A percentile compares a stretch with the other conserved stretches of the same genome.
These are phyloP conservation scores for Sesamia nonagrioides DNA, from an alignment of 1,140 invertebrate species.

Conservation along the genomic window DNA sequence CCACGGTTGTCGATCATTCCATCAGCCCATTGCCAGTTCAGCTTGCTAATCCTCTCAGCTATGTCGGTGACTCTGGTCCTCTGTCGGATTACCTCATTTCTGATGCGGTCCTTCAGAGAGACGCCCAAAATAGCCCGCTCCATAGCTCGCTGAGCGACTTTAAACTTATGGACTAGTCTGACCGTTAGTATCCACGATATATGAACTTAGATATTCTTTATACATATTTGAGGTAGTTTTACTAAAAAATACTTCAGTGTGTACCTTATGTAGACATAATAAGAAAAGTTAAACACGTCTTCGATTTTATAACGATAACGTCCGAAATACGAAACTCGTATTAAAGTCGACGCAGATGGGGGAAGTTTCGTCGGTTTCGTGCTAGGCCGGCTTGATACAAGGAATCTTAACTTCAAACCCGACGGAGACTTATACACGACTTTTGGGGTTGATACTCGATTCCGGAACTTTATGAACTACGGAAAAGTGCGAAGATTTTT, in stretches of 20 bases:
- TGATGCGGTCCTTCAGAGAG: no score
- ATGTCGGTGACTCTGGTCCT: no score
- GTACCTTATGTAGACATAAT: neutral
- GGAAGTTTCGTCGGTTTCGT: constrained; percentile 62
- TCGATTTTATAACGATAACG: constrained; percentile 72
- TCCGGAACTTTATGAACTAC: constrained; percentile 70
- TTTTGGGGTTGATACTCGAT: constrained; percentile 61
- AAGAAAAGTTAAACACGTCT: constrained; percentile 59
- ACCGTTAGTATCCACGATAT: no score
- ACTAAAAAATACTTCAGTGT: neutral
- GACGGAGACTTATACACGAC: constrained; percentile 37
- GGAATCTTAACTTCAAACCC: constrained; percentile 54
- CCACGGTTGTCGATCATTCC: no score
- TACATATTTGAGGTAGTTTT: neutral
- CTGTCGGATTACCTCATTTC: no score
- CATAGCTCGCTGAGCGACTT: no score
- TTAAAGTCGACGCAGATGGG: constrained; percentile 66
- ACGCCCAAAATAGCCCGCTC: no score
- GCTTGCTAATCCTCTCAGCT: no score
- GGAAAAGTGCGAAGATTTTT: constrained; percentile 48
- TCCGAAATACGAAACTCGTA: constrained; percentile 67
- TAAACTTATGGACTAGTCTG: no score
- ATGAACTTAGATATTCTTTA: no score
- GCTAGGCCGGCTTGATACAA: constrained; percentile 66
- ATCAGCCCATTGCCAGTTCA: no score